Conservation (phyloP, 2,888 invertebrate genomes). For the Zele albiditarsus region DNA sequence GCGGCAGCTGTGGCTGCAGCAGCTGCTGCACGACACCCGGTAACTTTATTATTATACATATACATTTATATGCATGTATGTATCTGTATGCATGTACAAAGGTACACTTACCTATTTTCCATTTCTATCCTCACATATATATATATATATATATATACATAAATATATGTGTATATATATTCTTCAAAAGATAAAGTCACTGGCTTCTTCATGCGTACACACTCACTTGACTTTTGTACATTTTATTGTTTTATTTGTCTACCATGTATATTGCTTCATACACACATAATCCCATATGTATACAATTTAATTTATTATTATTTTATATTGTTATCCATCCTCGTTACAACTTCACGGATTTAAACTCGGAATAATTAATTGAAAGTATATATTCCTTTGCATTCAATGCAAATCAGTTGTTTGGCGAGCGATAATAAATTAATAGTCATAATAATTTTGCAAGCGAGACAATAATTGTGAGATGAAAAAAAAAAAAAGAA, state of each 20-base stretch:
- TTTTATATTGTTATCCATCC: no score
- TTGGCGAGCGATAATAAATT: no score
- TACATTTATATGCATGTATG: conserved; percentile 13
- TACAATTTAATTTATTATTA: no score
- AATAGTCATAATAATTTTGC: no score
- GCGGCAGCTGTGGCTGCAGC: conserved; percentile 71
- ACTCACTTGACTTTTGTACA: neutral
- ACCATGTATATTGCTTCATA: neutral
- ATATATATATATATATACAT: neutral
- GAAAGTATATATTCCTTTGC: no score
- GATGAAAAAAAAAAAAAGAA: no score
- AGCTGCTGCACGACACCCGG: conserved; percentile 71
- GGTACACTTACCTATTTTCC: neutral
- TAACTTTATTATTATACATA: conserved; percentile 54
- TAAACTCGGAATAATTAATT: no score
- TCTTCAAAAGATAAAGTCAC: neutral
- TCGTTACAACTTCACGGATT: no score
- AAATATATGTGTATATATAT: neutral
- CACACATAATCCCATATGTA: neutral
- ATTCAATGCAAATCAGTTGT: no score
- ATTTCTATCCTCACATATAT: neutral
- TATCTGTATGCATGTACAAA: conserved; percentile 1
- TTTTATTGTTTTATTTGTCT: neutral
- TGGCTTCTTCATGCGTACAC: neutral
- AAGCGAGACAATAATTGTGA: no score